Percentiles rank a stretch among this genome's conserved stretches.
phyloP scores from a whole-genome alignment of 2,797 vertebrate genomes.

The Podarcis lilfordi region DNA sequence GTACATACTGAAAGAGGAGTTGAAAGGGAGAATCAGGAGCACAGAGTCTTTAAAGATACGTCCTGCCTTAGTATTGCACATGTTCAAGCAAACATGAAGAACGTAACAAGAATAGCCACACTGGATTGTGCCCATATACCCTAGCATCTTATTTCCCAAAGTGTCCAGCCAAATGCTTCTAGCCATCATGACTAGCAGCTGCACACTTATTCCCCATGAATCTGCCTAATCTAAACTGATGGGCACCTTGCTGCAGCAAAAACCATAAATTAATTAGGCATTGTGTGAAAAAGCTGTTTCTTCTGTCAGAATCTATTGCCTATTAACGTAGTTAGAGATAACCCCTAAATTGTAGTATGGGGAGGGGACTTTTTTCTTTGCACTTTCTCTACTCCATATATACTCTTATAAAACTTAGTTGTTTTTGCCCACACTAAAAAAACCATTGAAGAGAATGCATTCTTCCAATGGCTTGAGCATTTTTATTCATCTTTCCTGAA shows the following conservation, averaged over 20 bases:
- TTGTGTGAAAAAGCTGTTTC: background rate
- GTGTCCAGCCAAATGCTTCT: background rate
- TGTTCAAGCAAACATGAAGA: background rate
- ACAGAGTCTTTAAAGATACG: background rate
- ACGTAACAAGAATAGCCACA: background rate
- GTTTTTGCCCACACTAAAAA: background rate
- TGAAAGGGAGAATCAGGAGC: background rate
- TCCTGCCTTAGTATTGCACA: background rate
- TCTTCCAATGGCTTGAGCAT: background rate
- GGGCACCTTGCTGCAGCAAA: background rate
- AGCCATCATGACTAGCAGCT: background rate
- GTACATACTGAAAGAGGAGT: background rate
- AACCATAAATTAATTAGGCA: background rate
- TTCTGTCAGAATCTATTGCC: background rate
- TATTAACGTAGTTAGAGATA: background rate
- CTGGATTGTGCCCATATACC: background rate
- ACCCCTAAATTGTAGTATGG: background rate
- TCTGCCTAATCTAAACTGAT: background rate
- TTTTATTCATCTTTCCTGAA: background rate
- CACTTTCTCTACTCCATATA: no score
- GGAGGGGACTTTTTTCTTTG: background rate
- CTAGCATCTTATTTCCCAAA: background rate
- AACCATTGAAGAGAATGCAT: background rate
- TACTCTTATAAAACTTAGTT: background rate
- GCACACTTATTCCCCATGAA: background rate